These are phyloP conservation scores for Luffia ferchaultella DNA, from an alignment of 2,888 invertebrate genomes.

Conservation along the genomic window DNA sequence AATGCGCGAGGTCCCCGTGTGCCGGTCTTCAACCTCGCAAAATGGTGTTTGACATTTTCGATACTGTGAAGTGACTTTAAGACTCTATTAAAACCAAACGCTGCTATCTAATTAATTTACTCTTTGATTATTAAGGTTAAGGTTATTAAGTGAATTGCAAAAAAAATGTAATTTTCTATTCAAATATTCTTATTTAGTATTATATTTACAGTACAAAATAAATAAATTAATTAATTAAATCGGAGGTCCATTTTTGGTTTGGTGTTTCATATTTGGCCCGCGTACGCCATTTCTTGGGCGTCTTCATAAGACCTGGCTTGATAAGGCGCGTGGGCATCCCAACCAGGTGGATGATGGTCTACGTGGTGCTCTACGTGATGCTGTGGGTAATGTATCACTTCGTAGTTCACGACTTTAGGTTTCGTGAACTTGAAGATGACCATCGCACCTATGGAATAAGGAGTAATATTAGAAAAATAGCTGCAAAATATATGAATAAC, in stretches of 20 bases:
- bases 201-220: conserved; percentile 56
- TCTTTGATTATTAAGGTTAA: no score
- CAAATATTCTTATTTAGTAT: conserved; percentile 43
- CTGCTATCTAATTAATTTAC: no score
- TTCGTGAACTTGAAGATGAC: conserved; percentile 88
- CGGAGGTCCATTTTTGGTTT: conserved; percentile 41
- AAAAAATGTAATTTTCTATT: no score
- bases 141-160: no score
- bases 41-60: no score
- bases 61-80: no score
- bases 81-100: no score
- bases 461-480: no score
- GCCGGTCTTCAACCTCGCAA: no score
- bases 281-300: conserved; percentile 69
- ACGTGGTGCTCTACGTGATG: conserved; percentile 75
- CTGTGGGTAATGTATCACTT: conserved; percentile 84
- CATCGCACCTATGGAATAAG: conserved; percentile 71
- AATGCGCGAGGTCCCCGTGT: no score
- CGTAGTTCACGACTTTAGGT: conserved; percentile 87
- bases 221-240: conserved; percentile 46
- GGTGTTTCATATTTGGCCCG: conserved; percentile 47
- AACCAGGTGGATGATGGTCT: conserved; percentile 62
- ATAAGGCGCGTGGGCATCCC: conserved; percentile 67
- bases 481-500: no score
- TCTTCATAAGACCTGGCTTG: conserved; percentile 69